Conservation (phyloP, 2,888 invertebrate species). For the Aleiodes leptofemur region DNA sequence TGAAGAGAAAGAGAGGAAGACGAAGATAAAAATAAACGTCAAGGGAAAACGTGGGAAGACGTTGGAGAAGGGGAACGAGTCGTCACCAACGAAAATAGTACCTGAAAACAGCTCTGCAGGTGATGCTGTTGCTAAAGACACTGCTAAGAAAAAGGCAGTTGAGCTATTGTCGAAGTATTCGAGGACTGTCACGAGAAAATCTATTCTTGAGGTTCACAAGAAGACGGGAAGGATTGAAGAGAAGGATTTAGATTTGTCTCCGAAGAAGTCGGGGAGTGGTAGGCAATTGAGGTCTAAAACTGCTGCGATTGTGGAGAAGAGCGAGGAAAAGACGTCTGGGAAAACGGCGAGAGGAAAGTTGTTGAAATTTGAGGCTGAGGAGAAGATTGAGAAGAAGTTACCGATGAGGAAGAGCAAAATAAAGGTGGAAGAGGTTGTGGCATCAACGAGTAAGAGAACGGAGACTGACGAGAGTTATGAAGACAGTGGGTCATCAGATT, state of each 20-base stretch:
- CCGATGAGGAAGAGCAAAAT: slow-evolving; percentile 62
- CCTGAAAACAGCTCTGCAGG: slow-evolving; percentile 62
- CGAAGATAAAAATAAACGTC: slow-evolving; percentile 12
- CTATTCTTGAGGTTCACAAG: slow-evolving; percentile 48
- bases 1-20: slow-evolving; percentile 42
- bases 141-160: slow-evolving; percentile 67
- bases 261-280: slow-evolving; percentile 74
- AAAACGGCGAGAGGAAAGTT: not conserved
- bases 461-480: slow-evolving; percentile 34
- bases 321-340: slow-evolving; percentile 57
- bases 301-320: slow-evolving; percentile 74
- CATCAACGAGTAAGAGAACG: slow-evolving; percentile 40
- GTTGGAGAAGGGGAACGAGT: slow-evolving; percentile 52
- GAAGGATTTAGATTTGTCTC: slow-evolving; percentile 69
- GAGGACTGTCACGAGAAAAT: slow-evolving; percentile 42
- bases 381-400: slow-evolving; percentile 9
- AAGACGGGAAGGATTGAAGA: slow-evolving; percentile 74
- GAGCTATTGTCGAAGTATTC: slow-evolving; percentile 57
- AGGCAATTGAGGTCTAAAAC: slow-evolving; percentile 63
- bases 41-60: slow-evolving; percentile 16
- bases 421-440: slow-evolving; percentile 55
- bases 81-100: slow-evolving; percentile 52
- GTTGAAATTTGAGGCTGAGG: slow-evolving; percentile 57
- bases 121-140: slow-evolving; percentile 55
- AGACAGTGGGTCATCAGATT: slow-evolving; percentile 22